Percentiles rank a stretch among this genome's conserved stretches.
phyloP scores from a whole-genome alignment of 2,113 vertebrate species.

The Lagopus muta region DNA sequence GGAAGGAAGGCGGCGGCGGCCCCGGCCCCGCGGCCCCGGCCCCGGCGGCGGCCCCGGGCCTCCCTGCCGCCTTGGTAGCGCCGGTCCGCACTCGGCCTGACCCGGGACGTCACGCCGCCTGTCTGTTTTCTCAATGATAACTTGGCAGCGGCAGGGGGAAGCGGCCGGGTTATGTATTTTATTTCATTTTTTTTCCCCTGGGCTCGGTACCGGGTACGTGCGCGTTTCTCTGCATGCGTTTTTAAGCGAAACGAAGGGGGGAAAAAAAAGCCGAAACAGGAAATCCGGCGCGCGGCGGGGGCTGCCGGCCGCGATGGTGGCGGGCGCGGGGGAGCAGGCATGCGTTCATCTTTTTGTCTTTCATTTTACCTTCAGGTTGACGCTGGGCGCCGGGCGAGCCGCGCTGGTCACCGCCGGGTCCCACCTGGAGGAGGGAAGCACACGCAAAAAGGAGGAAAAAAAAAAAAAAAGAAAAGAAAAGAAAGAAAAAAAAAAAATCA shows the following conservation, averaged over 20 bases:
- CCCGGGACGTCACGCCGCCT: constrained; percentile 81
- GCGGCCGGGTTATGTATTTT: constrained; percentile 46
- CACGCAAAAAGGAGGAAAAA: background rate
- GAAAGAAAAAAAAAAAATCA: background rate
- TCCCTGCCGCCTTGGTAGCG: constrained; percentile 76
- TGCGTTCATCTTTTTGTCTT: constrained; percentile 80
- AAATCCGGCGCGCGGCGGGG: background rate
- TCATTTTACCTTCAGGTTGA: constrained; percentile 81
- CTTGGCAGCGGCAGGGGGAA: constrained; percentile 75
- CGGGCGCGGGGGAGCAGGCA: constrained; percentile 54
- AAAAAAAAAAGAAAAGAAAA: background rate
- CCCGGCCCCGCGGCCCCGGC: too few species aligned
- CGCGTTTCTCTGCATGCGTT: constrained; percentile 69
- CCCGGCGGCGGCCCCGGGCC: background rate
- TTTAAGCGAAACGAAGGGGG: background rate
- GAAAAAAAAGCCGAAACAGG: background rate
- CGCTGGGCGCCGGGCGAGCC: constrained; percentile 73
- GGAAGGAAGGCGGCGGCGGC: background rate
- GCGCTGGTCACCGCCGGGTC: constrained; percentile 68
- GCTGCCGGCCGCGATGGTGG: background rate
- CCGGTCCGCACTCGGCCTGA: constrained; percentile 79
- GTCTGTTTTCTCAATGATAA: constrained; percentile 81
- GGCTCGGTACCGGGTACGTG: constrained; percentile 74
- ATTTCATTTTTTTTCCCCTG: background rate
- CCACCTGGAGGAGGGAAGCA: constrained; percentile 61